These are phyloP conservation scores for chimpanzee (Pan troglodytes) DNA, from an alignment of 2,113 vertebrate species.

Conservation along the genomic window DNA sequence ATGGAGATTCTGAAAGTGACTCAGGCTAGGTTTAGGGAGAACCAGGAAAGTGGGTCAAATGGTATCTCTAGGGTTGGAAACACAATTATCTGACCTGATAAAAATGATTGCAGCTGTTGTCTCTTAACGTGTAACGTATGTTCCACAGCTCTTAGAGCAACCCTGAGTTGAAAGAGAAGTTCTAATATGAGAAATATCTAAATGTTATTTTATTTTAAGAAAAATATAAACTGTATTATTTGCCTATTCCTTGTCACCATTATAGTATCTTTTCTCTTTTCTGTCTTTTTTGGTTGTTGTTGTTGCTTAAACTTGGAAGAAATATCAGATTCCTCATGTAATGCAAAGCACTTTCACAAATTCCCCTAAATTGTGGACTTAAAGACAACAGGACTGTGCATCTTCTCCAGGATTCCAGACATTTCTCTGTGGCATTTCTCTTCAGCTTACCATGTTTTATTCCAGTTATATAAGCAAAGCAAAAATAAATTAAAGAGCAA, in stretches of 20 bases:
- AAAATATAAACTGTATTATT: background rate
- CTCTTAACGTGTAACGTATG: background rate
- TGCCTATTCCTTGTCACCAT: background rate
- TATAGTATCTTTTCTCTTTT: background rate
- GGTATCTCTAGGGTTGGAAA: background rate
- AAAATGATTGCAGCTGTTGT: background rate
- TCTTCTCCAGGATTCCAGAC: background rate
- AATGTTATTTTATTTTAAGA: background rate
- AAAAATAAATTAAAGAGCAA: conserved; percentile 45
- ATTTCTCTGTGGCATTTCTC: background rate
- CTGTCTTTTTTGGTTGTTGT: too few relatives aligned
- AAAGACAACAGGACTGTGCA: background rate
- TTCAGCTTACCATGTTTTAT: background rate
- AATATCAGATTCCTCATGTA: background rate
- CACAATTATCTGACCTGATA: background rate
- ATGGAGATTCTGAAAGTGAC: background rate
- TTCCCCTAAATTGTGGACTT: background rate
- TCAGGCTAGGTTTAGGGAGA: background rate
- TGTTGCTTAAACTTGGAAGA: background rate
- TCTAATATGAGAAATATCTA: background rate
- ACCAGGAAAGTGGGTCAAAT: background rate
- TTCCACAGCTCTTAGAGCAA: background rate
- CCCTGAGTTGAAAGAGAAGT: background rate
- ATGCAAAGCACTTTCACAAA: fast-evolving
- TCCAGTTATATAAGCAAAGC: conserved; percentile 36